These are phyloP conservation scores for Halisarca cf. caerulea DNA, from an alignment of 37 sponge, comb jelly and placozoan species.

Conservation along the genomic window DNA sequence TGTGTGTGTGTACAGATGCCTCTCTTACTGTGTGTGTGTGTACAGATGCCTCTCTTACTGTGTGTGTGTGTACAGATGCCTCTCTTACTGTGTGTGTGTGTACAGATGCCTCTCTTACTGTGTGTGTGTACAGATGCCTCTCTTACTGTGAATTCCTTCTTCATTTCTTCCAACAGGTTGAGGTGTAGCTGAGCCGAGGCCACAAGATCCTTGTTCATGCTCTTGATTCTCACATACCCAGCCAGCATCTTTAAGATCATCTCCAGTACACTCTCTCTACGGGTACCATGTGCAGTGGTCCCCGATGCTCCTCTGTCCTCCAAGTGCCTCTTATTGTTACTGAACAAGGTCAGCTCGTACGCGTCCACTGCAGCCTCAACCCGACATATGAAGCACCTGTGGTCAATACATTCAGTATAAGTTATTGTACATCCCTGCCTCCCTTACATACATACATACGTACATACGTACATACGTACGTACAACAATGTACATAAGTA, in stretches of 20 bases:
- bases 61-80: too few relatives aligned
- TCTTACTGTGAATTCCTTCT: slow-evolving; percentile 27
- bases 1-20: too few relatives aligned
- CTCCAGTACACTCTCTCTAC: slow-evolving; percentile 7
- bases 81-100: too few relatives aligned
- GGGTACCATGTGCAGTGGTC: not conserved
- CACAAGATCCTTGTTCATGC: not conserved
- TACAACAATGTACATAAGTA: not conserved
- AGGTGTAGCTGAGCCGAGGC: not conserved
- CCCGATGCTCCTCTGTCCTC: not conserved
- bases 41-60: too few relatives aligned
- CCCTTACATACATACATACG: not conserved
- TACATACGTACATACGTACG: not conserved
- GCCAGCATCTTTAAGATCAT: not conserved
- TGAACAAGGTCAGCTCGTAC: slow-evolving; percentile 3
- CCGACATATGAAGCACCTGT: slow-evolving; percentile 6
- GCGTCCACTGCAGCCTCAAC: not conserved
- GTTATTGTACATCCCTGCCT: too few relatives aligned
- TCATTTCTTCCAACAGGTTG: not conserved
- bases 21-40: too few relatives aligned
- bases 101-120: too few relatives aligned
- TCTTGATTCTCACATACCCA: not conserved
- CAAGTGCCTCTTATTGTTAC: not conserved
- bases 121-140: too few relatives aligned
- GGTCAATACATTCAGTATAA: too few relatives aligned